Percentiles rank a stretch among this genome's conserved stretches.
Evolutionary conservation across 1,140 invertebrate species (phyloP).

Genomic region (Stenopsyche tienmushanensis): DNA sequence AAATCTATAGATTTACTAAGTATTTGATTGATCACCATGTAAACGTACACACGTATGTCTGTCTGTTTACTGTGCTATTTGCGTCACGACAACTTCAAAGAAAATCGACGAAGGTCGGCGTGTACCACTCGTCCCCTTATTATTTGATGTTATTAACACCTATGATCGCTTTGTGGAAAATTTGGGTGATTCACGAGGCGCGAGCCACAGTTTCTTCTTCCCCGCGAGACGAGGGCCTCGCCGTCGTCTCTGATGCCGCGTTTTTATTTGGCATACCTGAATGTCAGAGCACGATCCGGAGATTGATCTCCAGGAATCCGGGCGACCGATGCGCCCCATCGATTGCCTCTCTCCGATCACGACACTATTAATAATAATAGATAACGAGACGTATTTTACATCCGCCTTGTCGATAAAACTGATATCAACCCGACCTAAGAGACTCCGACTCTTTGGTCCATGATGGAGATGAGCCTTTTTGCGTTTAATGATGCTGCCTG

Average conservation of each 20-base stretch:
- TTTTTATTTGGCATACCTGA: too few relatives aligned
- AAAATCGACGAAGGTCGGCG: not conserved
- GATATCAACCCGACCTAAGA: slow-evolving; percentile 8
- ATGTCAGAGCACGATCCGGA: slow-evolving; percentile 1
- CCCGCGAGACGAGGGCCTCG: too few relatives aligned
- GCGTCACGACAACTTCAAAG: not conserved
- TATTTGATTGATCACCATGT: too few relatives aligned
- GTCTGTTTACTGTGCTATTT: too few relatives aligned
- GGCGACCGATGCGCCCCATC: slow-evolving; percentile 18
- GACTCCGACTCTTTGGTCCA: too few relatives aligned
- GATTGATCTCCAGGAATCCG: slow-evolving; percentile 8
- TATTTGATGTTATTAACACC: not conserved
- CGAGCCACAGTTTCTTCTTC: too few relatives aligned
- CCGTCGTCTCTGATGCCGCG: too few relatives aligned
- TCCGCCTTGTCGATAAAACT: slow-evolving; percentile 11
- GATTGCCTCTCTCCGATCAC: slow-evolving; percentile 22
- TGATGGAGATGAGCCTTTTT: too few relatives aligned
- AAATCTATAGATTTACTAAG: too few relatives aligned
- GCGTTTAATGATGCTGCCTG: too few relatives aligned
- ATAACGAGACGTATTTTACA: slow-evolving; percentile 27
- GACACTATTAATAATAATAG: slow-evolving; percentile 29
- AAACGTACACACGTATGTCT: too few relatives aligned
- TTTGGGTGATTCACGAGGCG: not conserved
- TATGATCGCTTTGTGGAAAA: not conserved
- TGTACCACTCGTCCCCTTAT: not conserved